Conservation (phyloP, 1,140 invertebrate species). For the Eurytemora carolleeae region DNA sequence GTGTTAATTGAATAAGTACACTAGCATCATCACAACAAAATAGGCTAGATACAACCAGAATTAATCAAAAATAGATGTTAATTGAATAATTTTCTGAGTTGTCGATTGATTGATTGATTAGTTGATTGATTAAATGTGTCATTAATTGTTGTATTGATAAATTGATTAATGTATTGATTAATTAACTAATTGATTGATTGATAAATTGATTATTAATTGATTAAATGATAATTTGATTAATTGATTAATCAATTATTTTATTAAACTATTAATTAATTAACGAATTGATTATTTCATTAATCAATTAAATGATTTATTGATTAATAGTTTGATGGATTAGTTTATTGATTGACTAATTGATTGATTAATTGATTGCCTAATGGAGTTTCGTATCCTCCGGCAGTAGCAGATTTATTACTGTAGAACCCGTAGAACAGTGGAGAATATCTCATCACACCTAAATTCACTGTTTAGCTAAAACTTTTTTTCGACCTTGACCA, state of each 20-base stretch:
- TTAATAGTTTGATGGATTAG: not conserved
- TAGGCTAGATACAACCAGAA: no score
- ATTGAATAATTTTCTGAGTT: no score
- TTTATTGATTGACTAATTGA: not conserved
- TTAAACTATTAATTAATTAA: not conserved
- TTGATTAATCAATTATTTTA: not conserved
- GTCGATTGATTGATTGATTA: no score
- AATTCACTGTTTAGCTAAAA: not conserved
- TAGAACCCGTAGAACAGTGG: conserved; percentile 94
- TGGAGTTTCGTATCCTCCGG: conserved; percentile 58
- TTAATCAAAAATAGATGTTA: no score
- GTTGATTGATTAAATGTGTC: no score
- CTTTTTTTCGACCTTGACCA: not conserved
- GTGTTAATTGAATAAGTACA: no score
- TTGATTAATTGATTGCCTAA: conserved; percentile 24
- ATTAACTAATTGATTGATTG: no score
- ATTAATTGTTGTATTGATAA: no score
- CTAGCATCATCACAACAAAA: no score
- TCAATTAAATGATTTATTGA: not conserved
- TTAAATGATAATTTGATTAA: not conserved
- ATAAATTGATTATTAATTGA: not conserved
- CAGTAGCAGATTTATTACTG: conserved; percentile 45
- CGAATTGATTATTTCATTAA: not conserved
- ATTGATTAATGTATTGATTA: no score
- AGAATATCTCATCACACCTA: conserved; percentile 63